Evolutionary conservation across 2,113 vertebrate species (phyloP).

Genomic region (Gambusia affinis): DNA sequence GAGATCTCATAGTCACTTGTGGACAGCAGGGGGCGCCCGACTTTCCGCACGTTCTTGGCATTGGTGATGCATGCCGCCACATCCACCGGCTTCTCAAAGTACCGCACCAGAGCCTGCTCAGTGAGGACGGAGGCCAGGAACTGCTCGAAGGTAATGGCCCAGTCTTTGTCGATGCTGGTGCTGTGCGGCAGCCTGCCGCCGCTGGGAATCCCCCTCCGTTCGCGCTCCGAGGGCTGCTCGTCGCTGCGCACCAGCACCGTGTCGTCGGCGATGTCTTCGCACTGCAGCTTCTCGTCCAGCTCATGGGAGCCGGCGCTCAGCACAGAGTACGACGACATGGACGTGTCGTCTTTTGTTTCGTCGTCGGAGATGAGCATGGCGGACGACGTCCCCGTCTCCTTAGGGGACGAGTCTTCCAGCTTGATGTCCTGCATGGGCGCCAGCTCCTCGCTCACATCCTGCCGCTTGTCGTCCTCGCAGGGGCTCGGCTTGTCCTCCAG

Average conservation of each 20-base stretch:
- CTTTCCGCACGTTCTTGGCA: conserved; percentile 89
- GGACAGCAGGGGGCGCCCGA: conserved; percentile 84
- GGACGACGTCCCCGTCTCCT: conserved; percentile 87
- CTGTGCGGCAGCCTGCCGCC: conserved; percentile 80
- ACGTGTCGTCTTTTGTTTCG: conserved; percentile 96
- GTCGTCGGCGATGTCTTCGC: conserved; percentile 95
- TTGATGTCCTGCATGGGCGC: conserved; percentile 93
- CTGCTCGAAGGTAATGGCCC: conserved; percentile 97
- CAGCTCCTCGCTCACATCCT: conserved; percentile 40
- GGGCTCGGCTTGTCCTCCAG: conserved; percentile 47
- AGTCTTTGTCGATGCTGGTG: conserved; percentile 92
- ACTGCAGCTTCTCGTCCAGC: conserved; percentile 93
- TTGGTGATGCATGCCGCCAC: conserved; percentile 89
- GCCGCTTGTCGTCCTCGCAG: conserved; percentile 28
- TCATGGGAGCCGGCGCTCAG: conserved; percentile 94
- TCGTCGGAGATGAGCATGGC: conserved; percentile 96
- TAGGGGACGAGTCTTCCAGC: conserved; percentile 91
- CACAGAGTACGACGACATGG: conserved; percentile 97
- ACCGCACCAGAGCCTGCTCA: conserved; percentile 91
- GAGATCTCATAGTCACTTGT: conserved; percentile 96
- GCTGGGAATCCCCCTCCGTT: conserved; percentile 18
- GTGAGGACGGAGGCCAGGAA: conserved; percentile 95
- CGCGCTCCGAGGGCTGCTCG: background rate
- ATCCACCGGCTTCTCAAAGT: conserved; percentile 94
- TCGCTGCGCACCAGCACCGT: conserved; percentile 88